Evolutionary conservation across 1,140 invertebrate genomes (phyloP).

Genomic region (Orchesella cincta): DNA sequence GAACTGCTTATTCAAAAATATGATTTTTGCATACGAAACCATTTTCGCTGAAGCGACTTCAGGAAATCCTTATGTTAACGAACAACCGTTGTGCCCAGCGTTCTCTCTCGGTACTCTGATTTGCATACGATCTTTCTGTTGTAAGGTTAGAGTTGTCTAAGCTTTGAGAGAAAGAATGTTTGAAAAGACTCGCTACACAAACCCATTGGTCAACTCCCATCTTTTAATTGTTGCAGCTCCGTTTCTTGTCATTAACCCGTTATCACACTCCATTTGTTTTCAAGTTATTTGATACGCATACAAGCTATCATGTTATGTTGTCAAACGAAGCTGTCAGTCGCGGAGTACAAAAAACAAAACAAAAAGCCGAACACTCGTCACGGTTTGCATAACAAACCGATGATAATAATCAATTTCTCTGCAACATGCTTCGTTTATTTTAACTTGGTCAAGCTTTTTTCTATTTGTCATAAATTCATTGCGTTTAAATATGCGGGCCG

Average conservation of each 20-base stretch:
- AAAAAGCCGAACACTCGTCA: neutral
- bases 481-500: too few species aligned
- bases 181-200: neutral
- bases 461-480: too few species aligned
- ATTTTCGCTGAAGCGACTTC: neutral
- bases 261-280: neutral
- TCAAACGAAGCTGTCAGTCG: neutral
- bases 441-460: too few species aligned
- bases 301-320: neutral
- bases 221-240: too few species aligned
- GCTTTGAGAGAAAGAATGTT: neutral
- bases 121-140: conserved; percentile 20
- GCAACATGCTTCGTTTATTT: neutral
- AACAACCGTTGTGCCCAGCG: too few species aligned
- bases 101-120: neutral
- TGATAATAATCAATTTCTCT: neutral
- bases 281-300: neutral
- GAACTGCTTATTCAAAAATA: neutral
- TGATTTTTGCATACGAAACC: conserved; percentile 2
- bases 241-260: conserved; percentile 14
- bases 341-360: conserved; percentile 5
- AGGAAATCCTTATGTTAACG: neutral
- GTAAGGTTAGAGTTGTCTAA: conserved; percentile 6
- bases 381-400: conserved; percentile 9
- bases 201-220: too few species aligned